Conservation (phyloP, 1,140 invertebrate genomes). For the Cepaea nemoralis region DNA sequence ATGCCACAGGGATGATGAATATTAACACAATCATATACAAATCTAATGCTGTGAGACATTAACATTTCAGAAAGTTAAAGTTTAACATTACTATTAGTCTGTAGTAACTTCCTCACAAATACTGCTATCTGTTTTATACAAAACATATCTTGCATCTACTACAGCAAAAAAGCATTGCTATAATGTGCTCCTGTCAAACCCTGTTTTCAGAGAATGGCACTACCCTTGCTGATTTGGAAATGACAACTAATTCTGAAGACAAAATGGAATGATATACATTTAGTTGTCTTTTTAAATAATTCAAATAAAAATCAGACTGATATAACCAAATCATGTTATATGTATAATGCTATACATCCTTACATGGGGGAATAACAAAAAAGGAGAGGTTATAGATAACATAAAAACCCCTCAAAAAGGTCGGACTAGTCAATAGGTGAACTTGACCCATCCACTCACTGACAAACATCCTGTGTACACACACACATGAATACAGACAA, state of each 20-base stretch:
- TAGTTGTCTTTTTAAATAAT: neutral
- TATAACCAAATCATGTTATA: neutral
- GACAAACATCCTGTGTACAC: neutral
- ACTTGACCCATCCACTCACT: neutral
- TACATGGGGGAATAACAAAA: neutral
- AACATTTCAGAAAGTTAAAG: neutral
- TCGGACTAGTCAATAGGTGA: slow-evolving; percentile 20
- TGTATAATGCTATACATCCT: neutral
- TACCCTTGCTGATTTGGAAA: too few species aligned
- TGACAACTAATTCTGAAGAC: neutral
- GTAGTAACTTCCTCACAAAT: neutral
- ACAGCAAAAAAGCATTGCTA: too few species aligned
- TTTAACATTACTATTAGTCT: neutral
- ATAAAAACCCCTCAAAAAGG: slow-evolving; percentile 33
- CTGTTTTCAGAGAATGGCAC: too few species aligned
- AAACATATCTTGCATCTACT: too few species aligned
- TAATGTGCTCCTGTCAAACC: too few species aligned
- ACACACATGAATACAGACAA: neutral
- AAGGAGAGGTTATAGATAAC: neutral
- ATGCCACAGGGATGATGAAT: slow-evolving; percentile 6
- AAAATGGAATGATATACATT: neutral
- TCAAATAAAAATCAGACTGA: neutral
- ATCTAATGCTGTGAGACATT: neutral
- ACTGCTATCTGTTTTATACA: too few species aligned
- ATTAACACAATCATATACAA: neutral